Evolutionary conservation across 2,888 invertebrate species (phyloP), one percentile per base, ranked within the genome.

Genomic region (Dendrolimus houi): DNA sequence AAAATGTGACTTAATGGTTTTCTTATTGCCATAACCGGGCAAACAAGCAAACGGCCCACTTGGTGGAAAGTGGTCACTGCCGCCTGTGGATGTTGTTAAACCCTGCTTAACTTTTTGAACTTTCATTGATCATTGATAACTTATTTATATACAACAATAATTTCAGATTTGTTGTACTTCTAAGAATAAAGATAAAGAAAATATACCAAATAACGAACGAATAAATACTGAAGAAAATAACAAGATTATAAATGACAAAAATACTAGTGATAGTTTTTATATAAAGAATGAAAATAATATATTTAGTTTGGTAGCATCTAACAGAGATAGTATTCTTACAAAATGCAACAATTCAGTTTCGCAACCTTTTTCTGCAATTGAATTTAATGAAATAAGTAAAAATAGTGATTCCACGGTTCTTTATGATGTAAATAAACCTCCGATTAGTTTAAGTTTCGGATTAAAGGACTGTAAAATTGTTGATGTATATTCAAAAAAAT

Each of bases 401-500:
- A 59, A 66, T 42, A 75, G 71, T 63, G 70, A 72, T 52, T 66
- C 67, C 17, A 79, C 77, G 52, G 54, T 72, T 40, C 57, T 67
- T 40, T 74, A 72, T 57, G 65, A 75, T 58, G 53, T 62, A 56
- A 63, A 71, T 41, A 74, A 67, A 63, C 71, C 81, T 52, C 57
- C 61, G 13, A 56, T 81, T 53, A 72, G 77, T 14, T 58, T 87
- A 42, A 81, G 81, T 14, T 85, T 87, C 62, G 75, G 75, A 41
- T 55, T 86, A 52, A 69, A 64, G 17, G 66, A 85, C 57, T 83
- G 78, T 68, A 67, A 78, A 55, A 70, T 64, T 58, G 59, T 87
- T 52, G 69, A 84, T 63, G 63, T 88, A n/a, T 75, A 65, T 59
- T 71, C 83, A 56, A 80, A 72, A 61, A 79, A 79, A 57, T 72